phyloP scores from a whole-genome alignment of 2,888 invertebrate genomes.

The Ecdyonurus torrentis region DNA sequence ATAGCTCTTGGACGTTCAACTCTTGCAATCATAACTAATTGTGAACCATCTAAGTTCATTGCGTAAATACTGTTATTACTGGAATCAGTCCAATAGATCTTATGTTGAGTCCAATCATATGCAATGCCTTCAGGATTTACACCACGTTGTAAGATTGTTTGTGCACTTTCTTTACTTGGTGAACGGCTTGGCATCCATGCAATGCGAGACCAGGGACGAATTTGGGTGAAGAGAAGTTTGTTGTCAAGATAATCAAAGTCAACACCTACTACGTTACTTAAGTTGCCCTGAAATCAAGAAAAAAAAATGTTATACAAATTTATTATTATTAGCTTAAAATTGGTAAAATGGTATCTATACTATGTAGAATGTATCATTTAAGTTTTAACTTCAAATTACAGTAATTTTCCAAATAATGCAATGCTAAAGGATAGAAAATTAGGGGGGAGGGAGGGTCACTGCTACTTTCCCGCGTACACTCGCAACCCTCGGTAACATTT shows the following conservation, averaged over 20 bases:
- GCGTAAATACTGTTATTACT: slow-evolving; percentile 88
- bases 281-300: slow-evolving; percentile 39
- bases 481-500: too few relatives aligned
- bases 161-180: slow-evolving; percentile 33
- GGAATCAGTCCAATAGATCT: slow-evolving; percentile 96
- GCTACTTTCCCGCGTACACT: too few relatives aligned
- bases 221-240: slow-evolving; percentile 81
- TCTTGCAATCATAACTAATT: slow-evolving; percentile 78
- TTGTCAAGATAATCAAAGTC: slow-evolving; percentile 88
- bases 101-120: slow-evolving; percentile 95
- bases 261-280: slow-evolving; percentile 86
- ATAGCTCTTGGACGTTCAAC: slow-evolving; percentile 90
- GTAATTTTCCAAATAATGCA: too few relatives aligned
- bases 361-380: too few relatives aligned
- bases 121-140: slow-evolving; percentile 89
- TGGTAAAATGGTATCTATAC: too few relatives aligned
- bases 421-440: too few relatives aligned
- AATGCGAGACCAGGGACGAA: slow-evolving; percentile 77
- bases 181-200: slow-evolving; percentile 59
- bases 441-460: too few relatives aligned
- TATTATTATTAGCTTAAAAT: too few relatives aligned
- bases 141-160: slow-evolving; percentile 52
- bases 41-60: slow-evolving; percentile 77
- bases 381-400: too few relatives aligned
- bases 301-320: too few relatives aligned